Evolutionary conservation across 2,113 vertebrate genomes (phyloP).

Genomic region (Gyps fulvus): DNA sequence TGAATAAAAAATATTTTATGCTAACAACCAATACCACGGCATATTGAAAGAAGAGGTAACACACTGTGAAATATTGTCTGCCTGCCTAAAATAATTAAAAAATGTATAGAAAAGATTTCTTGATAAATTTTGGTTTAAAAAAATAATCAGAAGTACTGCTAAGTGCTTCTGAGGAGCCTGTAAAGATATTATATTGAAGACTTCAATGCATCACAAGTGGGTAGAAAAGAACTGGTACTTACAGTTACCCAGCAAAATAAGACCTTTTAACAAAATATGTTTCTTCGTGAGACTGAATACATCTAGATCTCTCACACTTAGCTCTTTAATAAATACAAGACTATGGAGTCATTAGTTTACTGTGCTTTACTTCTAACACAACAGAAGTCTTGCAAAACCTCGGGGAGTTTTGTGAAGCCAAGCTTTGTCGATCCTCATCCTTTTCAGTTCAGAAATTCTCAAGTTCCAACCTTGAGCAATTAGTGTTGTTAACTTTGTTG

Average conservation of each 20-base stretch:
- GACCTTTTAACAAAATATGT: background rate
- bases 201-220: background rate
- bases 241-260: background rate
- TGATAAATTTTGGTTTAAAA: background rate
- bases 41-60: background rate
- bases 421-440: background rate
- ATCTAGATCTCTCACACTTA: background rate
- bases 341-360: background rate
- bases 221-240: background rate
- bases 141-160: background rate
- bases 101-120: background rate
- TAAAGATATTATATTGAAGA: background rate
- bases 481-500: background rate
- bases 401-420: background rate
- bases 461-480: background rate
- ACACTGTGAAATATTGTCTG: background rate
- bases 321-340: background rate
- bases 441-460: background rate
- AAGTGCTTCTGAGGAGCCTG: background rate
- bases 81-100: background rate
- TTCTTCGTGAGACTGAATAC: background rate
- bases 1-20: background rate
- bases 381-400: background rate
- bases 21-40: background rate
- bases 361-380: background rate